phyloP scores from a whole-genome alignment of 2,797 vertebrate species.

The Darevskia mixta region DNA sequence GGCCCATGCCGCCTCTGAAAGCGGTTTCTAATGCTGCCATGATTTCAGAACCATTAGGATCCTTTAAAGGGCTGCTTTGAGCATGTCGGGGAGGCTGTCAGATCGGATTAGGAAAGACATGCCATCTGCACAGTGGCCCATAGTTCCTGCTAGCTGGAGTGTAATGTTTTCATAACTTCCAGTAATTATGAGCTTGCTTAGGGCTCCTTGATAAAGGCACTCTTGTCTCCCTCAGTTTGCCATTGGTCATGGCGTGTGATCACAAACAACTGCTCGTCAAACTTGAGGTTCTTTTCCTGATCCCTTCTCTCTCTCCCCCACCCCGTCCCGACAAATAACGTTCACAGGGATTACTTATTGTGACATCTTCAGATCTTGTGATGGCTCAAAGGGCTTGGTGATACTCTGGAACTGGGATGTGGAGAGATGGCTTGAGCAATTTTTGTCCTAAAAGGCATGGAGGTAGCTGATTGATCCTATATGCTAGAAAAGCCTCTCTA shows the following conservation, averaged over 20 bases:
- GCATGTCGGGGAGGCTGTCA: rapidly evolving
- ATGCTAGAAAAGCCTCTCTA: not conserved
- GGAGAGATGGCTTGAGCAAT: not conserved
- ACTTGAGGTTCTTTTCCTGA: conserved; percentile 1
- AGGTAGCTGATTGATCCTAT: not conserved
- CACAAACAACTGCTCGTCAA: not conserved
- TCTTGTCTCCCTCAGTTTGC: conserved; percentile 15
- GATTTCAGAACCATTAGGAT: not conserved
- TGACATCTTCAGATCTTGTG: conserved; percentile 11
- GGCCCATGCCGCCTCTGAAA: not conserved
- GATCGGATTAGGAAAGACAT: not conserved
- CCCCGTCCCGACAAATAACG: not conserved
- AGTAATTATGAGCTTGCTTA: not conserved
- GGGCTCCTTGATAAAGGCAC: not conserved
- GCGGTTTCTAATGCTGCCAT: conserved; percentile 9
- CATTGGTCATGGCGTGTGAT: conserved; percentile 13
- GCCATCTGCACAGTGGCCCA: not conserved
- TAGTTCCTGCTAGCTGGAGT: conserved; percentile 30
- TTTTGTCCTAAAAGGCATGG: not conserved
- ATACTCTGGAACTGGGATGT: not conserved
- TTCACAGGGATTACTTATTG: conserved; percentile 22
- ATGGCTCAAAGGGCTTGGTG: not conserved
- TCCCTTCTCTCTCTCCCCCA: not conserved
- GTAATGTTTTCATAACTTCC: conserved; percentile 33
- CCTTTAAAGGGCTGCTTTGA: conserved; percentile 38